Evolutionary conservation across 1,140 invertebrate genomes (phyloP).

Genomic region (Brachionus plicatilis): DNA sequence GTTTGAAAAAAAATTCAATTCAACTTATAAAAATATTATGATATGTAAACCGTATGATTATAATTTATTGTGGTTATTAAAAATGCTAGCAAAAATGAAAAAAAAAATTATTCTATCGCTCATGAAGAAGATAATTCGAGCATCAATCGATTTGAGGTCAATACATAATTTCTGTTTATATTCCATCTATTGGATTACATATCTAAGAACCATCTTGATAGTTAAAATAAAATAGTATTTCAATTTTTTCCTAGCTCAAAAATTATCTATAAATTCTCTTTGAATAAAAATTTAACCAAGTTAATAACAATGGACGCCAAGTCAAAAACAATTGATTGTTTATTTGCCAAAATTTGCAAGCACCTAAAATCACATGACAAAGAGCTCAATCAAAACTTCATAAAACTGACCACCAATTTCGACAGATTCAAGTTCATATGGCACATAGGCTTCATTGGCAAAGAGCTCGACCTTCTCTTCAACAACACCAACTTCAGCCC

Average conservation of each 20-base stretch:
- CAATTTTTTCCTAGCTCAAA: not conserved
- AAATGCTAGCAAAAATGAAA: not conserved
- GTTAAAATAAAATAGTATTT: not conserved
- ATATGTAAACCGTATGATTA: too few relatives aligned
- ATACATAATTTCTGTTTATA: not conserved
- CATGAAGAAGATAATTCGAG: not conserved
- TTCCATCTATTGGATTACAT: not conserved
- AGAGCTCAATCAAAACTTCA: slow-evolving; percentile 35
- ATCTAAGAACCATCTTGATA: not conserved
- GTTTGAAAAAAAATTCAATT: too few relatives aligned
- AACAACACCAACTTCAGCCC: not conserved
- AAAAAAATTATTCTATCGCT: too few relatives aligned
- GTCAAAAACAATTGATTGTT: not conserved
- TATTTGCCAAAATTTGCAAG: slow-evolving; percentile 28
- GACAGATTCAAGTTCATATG: slow-evolving; percentile 34
- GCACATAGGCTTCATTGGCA: slow-evolving; percentile 9
- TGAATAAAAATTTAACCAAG: not conserved
- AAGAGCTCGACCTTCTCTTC: not conserved
- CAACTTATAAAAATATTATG: too few relatives aligned
- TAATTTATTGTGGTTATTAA: not conserved
- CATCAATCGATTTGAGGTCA: not conserved
- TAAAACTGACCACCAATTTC: slow-evolving; percentile 23
- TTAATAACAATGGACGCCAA: not conserved
- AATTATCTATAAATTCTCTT: not conserved
- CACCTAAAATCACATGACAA: not conserved